Base-by-base conservation (phyloP, 2,888 invertebrate genomes). In the Daptonema setosum region DNA sequence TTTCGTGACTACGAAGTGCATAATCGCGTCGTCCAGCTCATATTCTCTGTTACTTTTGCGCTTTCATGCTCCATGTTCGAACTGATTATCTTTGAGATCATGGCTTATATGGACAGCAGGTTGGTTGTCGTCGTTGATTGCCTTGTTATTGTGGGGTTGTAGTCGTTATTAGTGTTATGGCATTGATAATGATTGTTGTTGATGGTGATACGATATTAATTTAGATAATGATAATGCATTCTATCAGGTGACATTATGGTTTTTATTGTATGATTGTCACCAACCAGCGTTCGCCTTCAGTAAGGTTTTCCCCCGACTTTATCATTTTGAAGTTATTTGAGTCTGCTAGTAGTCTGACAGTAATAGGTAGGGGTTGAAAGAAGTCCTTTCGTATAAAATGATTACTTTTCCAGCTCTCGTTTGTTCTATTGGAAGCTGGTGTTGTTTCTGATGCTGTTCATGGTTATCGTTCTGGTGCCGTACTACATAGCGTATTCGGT, bases 41-140 rank as follows among this genome's bases (percentile, higher is more conserved):
- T 93, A 68, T 97, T 99, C 73, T 91, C 95, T 0, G 79, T 83
- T 28, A 97, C 91, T 41, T 87, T 97, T 71, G 84, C 95, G 0
- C 76, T 99, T 22, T 95, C 95, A 28, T 90, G 95, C 69, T 88
- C 91, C 1, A 90, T 97, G 88, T 99, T 97, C 74, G 95, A 97
- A 72, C 76, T 97, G 58, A 95, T 97, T 60, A 99, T 99, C 70
- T 99, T 99, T 76, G 97, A 99, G 77, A 97, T 97, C 63, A 78
- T 93, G 59, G 91, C 85, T 30, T 80, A 91, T 62, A 76, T 97
- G 61, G 87, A 91, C 70, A 80, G 86, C 25, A 85, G 84, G 84
- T 91, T 79, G 64, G 70, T 61, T 69, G 63, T 5, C 20, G 26
- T 8, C n/a, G n/a, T n/a, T n/a, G n/a, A n/a, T n/a, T n/a, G n/a